Evolutionary conservation across 2,888 invertebrate species (phyloP).

Genomic region (Eustalomyia histrio): DNA sequence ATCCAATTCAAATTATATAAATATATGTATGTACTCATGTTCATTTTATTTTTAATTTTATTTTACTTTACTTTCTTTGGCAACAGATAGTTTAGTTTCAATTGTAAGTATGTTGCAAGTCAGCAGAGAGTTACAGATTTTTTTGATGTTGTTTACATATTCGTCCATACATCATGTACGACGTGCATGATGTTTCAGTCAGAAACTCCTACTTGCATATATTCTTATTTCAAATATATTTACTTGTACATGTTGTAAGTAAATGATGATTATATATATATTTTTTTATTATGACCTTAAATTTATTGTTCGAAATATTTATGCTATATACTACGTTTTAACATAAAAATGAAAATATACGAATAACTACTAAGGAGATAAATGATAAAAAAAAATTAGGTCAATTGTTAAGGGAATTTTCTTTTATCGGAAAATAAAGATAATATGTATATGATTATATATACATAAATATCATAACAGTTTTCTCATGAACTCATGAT

Average conservation of each 20-base stretch:
- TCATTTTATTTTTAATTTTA: not conserved
- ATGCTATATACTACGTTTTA: not conserved
- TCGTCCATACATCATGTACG: not conserved
- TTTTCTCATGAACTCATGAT: slow-evolving; percentile 14
- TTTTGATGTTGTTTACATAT: not conserved
- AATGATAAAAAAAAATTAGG: slow-evolving; percentile 44
- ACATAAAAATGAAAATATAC: not conserved
- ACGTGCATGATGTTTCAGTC: slow-evolving; percentile 27
- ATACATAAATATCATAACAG: slow-evolving; percentile 2
- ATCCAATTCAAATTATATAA: not conserved
- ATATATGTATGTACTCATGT: not conserved
- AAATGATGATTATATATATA: not conserved
- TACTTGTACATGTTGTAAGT: not conserved
- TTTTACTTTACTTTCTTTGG: slow-evolving; percentile 13
- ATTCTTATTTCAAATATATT: too few relatives aligned
- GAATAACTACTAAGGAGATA: not conserved
- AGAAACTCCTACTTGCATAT: not conserved
- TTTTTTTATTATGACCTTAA: slow-evolving; percentile 5
- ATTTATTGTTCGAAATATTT: slow-evolving; percentile 15
- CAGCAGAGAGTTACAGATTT: slow-evolving; percentile 30
- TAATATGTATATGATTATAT: not conserved
- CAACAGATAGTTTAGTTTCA: slow-evolving; percentile 31
- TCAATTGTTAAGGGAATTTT: slow-evolving; percentile 53
- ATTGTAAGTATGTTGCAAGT: slow-evolving; percentile 11
- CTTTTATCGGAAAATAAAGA: slow-evolving; percentile 10